phyloP scores from a whole-genome alignment of 2,797 vertebrate species.

The Columba guinea region DNA sequence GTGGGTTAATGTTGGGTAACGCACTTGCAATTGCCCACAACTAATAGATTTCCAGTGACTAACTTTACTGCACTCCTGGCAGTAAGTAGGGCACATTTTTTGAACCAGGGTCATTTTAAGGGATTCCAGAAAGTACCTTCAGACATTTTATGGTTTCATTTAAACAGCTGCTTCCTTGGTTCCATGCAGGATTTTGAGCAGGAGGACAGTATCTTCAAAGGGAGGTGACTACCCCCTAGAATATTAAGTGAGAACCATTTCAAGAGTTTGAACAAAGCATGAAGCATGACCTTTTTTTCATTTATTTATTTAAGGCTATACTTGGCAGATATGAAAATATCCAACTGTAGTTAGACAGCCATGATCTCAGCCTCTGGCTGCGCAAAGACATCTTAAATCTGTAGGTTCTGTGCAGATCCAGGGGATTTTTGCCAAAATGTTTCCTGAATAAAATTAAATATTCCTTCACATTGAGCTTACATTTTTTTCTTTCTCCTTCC shows the following conservation, averaged over 20 bases:
- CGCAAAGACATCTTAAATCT: constrained; percentile 62
- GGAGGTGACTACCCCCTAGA: constrained; percentile 15
- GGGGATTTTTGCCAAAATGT: constrained; percentile 57
- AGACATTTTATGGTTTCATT: constrained; percentile 17
- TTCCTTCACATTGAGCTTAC: background rate
- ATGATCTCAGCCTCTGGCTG: constrained; percentile 69
- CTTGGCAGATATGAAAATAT: constrained; percentile 64
- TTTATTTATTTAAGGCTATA: constrained; percentile 69
- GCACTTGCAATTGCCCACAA: constrained; percentile 23
- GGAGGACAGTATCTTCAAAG: constrained; percentile 10
- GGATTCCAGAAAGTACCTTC: constrained; percentile 17
- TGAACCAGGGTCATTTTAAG: constrained; percentile 50
- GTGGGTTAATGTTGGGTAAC: constrained; percentile 54
- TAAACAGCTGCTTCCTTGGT: background rate
- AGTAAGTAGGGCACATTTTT: constrained; percentile 2
- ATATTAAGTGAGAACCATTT: constrained; percentile 39
- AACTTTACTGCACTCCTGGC: constrained; percentile 35
- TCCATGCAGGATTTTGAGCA: background rate
- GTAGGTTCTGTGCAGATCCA: constrained; percentile 59
- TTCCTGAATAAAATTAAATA: constrained; percentile 56
- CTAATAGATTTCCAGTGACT: constrained; percentile 51
- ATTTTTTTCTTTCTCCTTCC: background rate
- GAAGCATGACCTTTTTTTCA: constrained; percentile 40
- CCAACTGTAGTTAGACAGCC: constrained; percentile 58
- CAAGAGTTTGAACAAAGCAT: constrained; percentile 43